Evolutionary conservation across 1,140 invertebrate genomes (phyloP), one percentile per base, ranked within the genome.

Genomic region (Lepidurus couesii): DNA sequence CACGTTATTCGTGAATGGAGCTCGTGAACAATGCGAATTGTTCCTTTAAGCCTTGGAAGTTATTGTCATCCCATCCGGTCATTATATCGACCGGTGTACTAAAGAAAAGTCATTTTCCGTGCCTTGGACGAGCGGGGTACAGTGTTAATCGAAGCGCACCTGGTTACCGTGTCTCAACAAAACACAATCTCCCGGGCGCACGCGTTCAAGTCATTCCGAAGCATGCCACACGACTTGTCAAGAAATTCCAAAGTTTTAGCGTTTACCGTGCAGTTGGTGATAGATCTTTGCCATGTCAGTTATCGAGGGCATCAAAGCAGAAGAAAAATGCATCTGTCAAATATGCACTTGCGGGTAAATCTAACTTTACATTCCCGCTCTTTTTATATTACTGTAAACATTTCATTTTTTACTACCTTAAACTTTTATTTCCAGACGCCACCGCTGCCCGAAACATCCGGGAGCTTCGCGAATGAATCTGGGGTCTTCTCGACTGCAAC

Each of bases 271-370:
- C 53, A 65, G 53, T 65, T 16, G 21, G 53, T 21, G 16, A 65
- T 65, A n/a, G 53, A n/a, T 8, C 6, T 65, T n/a, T 7, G 5
- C 21, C 2, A 21, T 13, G 53, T 65, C 16, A 65, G 16, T 16
- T 7, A 47, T 47, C 9, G 21, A n/a, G 53, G 53, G 21, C 6
- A 21, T 7, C 8, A 21, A 65, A 65, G 45, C 45, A 47, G 53
- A 65, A 9, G 53, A 65, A 16, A 65, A 65, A 65, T 65, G 53
- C 21, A 65, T 65, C n/a, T 65, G 53, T 16, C 53, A 65, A 65
- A 65, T 65, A 7, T 65, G 53, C 13, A 65, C 53, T n/a, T 65
- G 53, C 53, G 53, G 53, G 53, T 65, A 65, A 65, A 65, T 47
- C 10, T 21, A 65, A 65, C 6, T 0, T n/a, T 65, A 65, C 47